phyloP scores from a whole-genome alignment of 2,888 invertebrate species.

The Cerastoderma edule region DNA sequence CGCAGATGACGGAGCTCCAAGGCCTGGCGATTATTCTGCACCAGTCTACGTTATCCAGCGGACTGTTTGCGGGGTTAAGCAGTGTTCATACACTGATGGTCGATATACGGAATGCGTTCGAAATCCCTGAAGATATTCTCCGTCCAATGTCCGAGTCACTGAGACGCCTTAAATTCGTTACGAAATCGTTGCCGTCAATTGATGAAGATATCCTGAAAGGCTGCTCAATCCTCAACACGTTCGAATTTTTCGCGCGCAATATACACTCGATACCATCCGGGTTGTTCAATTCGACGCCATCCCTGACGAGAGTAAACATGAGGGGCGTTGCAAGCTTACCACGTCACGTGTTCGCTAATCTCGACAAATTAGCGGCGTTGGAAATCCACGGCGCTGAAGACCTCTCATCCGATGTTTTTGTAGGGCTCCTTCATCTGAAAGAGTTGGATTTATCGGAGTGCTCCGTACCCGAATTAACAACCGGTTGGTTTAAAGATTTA shows the following conservation, averaged over 20 bases:
- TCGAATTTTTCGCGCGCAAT: neutral
- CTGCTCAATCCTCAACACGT: neutral
- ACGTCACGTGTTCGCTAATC: slow-evolving; percentile 16
- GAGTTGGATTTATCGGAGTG: slow-evolving; percentile 30
- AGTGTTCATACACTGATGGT: slow-evolving; percentile 10
- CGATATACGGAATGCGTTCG: slow-evolving; percentile 4
- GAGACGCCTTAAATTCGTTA: slow-evolving; percentile 5
- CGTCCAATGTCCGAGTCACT: slow-evolving; percentile 14
- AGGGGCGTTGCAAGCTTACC: slow-evolving; percentile 27
- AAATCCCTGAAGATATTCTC: slow-evolving; percentile 7
- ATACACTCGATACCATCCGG: slow-evolving; percentile 17
- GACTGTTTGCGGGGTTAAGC: slow-evolving; percentile 14
- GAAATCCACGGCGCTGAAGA: slow-evolving; percentile 26
- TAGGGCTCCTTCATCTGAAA: slow-evolving; percentile 14
- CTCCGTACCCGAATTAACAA: slow-evolving; percentile 17
- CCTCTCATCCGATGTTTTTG: slow-evolving; percentile 28
- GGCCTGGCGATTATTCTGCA: slow-evolving; percentile 21
- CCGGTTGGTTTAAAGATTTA: slow-evolving; percentile 30
- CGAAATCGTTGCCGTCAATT: neutral
- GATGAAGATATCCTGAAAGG: neutral
- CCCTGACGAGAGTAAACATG: slow-evolving; percentile 13
- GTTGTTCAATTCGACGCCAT: slow-evolving; percentile 2
- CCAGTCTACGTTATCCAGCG: slow-evolving; percentile 15
- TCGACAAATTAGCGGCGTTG: slow-evolving; percentile 19
- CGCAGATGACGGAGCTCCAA: neutral